Evolutionary conservation across 2,888 invertebrate genomes (phyloP), one percentile per base, ranked within the genome.

Genomic region (Phortica okadai): DNA sequence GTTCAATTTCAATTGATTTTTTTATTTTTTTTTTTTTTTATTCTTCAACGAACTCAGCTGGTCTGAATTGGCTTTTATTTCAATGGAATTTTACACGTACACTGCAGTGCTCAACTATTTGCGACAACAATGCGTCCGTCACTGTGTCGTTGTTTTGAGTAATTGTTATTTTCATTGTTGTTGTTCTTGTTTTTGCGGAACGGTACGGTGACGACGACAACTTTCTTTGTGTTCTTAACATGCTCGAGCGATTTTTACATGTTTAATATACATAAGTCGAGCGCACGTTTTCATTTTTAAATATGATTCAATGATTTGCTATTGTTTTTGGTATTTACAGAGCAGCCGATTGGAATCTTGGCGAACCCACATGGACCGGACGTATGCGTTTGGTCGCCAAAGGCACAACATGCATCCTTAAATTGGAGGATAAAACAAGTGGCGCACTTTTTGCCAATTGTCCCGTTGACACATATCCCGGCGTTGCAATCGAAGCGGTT

Each of bases 271-370:
- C 16, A 50, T 42, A 54, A 33, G 21, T 50, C 42, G 25, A 54
- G 16, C 42, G 42, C 33, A 2, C 42, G 6, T 62, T 10, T 16
- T 21, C 25, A 25, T 74, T 50, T 62, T 45, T 2, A 21, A 45
- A 45, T 2, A 69, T 69, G 45, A 2, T 16, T 67, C 8, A 10
- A 21, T 45, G 7, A 7, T 16, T 14, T n/a, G 21, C 21, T 21
- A 21, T 45, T 1, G 5, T 69, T 16, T 21, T n/a, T 45, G 66
- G 1, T 42, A 41, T 64, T 90, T 90, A 70, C 91, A 99, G 99
- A 93, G 99, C 99, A 84, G 98, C 98, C 72, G 99, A 99, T 92
- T 99, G 99, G 99, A 99, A 98, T 92, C 93, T 99, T 76, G 96
- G 97, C 89, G 96, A 96, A 86, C 99, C 99, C n/a, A 96, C 98